Evolutionary conservation across 2,888 invertebrate species (phyloP), one percentile per base, ranked within the genome.

Genomic region (Monochamus alternatus): DNA sequence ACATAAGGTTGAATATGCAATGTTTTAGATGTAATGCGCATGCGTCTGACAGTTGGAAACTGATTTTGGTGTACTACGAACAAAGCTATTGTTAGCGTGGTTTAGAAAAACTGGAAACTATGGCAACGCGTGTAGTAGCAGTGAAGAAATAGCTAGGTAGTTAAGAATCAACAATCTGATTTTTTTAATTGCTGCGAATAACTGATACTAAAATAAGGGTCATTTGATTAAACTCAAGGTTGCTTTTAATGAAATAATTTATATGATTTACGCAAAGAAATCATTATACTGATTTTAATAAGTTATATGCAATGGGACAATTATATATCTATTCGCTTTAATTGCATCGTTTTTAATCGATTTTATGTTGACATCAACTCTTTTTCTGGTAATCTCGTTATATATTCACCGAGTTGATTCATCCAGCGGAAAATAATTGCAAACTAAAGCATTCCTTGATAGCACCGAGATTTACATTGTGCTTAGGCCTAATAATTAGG

Each of bases 261-360:
- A 81, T 77, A 69, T 81, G 82, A 81, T 83, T 84, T 85, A 81
- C 82, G 81, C 82, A 83, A 83, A 85, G 80, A 82, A 80, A 81
- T 83, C 81, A 84, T 84, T 83, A 84, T 77, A 77, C 80, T 70
- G 66, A 72, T 47, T 76, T 78, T 81, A 81, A 77, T 80, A 80
- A 75, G 75, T 62, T 66, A 76, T 80, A 62, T 75, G 80, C 78
- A 81, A 82, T 83, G 77, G 73, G 82, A 82, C 80, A 84, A 84
- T 83, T 83, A 84, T 22, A 22, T 70, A 79, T 78, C 78, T 81
- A 83, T 78, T 75, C 71, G 22, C 68, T 72, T 47, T 75, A 75
- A 78, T 78, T 78, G 68, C 52, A 51, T 38, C 65, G 75, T 73
- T 75, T 75, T 73, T 75, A 74, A 69, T 69, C 69, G 69, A 47